These are phyloP conservation scores for Eupithecia insigniata DNA, from an alignment of 2,888 invertebrate genomes.

Conservation along the genomic window DNA sequence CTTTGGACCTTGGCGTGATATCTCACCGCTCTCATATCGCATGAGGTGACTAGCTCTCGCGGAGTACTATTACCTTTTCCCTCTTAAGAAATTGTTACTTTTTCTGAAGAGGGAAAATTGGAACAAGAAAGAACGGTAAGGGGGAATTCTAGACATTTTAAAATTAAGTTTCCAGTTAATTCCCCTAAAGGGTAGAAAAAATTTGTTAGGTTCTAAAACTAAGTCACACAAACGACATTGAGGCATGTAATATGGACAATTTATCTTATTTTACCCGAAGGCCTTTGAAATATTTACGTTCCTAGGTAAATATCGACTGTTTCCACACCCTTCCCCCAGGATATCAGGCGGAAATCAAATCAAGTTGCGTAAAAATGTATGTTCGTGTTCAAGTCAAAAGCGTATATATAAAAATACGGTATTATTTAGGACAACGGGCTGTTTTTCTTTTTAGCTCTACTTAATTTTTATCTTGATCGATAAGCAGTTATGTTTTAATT, in stretches of 20 bases:
- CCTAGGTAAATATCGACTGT: slow-evolving; percentile 7
- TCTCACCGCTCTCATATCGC: too few species aligned
- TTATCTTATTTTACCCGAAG: not conserved
- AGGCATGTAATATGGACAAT: not conserved
- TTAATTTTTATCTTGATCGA: not conserved
- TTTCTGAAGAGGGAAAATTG: too few species aligned
- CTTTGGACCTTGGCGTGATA: not conserved
- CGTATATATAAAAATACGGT: not conserved
- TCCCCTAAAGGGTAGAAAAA: too few species aligned
- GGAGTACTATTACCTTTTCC: too few species aligned
- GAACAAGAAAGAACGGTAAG: too few species aligned
- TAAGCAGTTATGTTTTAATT: too few species aligned
- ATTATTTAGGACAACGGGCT: not conserved
- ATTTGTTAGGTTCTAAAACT: not conserved
- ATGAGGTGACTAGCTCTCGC: too few species aligned
- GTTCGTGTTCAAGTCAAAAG: slow-evolving; percentile 11
- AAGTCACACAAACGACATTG: not conserved
- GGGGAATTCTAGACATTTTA: too few species aligned
- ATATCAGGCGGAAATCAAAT: slow-evolving; percentile 33
- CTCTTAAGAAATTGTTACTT: too few species aligned
- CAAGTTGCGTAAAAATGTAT: slow-evolving; percentile 25
- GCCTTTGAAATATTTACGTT: not conserved
- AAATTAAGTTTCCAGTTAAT: too few species aligned
- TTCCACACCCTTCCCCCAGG: slow-evolving; percentile 26
- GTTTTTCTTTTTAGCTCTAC: not conserved